These are phyloP conservation scores for Grallaria varia DNA, from an alignment of 2,113 vertebrate genomes.

Conservation along the genomic window DNA sequence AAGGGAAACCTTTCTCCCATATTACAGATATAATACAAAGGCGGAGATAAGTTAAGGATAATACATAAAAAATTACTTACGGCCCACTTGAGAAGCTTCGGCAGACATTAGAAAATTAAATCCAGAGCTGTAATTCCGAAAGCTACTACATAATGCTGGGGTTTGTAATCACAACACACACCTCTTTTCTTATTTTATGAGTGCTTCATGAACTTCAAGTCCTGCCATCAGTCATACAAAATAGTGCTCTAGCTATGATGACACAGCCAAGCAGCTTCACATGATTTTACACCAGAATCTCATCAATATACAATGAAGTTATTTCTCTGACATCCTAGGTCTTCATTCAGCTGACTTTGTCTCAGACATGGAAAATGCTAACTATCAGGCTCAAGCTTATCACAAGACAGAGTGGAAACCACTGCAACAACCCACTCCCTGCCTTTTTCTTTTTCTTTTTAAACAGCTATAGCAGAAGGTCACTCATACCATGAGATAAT, in stretches of 20 bases:
- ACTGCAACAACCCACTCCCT: not conserved
- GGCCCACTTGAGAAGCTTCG: not conserved
- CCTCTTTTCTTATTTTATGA: not conserved
- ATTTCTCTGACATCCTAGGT: not conserved
- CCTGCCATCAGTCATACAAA: not conserved
- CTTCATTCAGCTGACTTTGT: not conserved
- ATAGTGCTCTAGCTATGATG: not conserved
- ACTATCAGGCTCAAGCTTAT: not conserved
- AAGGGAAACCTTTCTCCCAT: not conserved
- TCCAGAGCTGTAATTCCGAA: not conserved
- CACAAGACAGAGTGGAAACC: constrained; percentile 24
- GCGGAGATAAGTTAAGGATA: not conserved
- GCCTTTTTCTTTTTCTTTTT: not conserved
- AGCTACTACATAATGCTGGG: not conserved
- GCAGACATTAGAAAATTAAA: not conserved
- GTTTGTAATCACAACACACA: not conserved
- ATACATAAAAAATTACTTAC: not conserved
- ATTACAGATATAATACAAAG: not conserved
- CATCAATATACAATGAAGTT: not conserved
- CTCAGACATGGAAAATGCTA: not conserved
- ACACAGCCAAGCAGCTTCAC: not conserved
- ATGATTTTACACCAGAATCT: not conserved
- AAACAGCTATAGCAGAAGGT: not conserved
- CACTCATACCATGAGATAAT: constrained; percentile 11
- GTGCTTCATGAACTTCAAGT: not conserved